A percentile compares a stretch with the other conserved stretches of the same genome.
Conservation (phyloP, 2,797 vertebrate species). For the Zenarchopterus dispar region DNA sequence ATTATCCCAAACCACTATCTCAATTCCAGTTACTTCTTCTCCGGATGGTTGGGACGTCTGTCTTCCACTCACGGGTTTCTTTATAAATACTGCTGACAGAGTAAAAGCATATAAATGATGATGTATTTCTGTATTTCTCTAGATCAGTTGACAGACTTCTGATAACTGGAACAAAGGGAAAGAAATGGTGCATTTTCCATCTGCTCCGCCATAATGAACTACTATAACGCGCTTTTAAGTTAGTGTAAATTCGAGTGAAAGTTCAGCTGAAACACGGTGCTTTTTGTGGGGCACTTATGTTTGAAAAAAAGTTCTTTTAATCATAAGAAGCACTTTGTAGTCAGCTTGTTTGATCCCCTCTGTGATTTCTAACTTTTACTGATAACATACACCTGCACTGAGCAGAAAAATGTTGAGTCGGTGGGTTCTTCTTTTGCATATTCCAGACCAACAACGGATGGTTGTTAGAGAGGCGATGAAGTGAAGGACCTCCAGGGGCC, state of each 20-base stretch:
- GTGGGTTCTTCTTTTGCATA: slow-evolving; percentile 3
- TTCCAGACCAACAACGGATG: slow-evolving; percentile 32
- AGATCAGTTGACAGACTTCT: slow-evolving; percentile 59
- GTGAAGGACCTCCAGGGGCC: slow-evolving; percentile 29
- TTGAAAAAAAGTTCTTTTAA: slow-evolving; percentile 54
- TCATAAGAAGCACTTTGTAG: slow-evolving; percentile 64
- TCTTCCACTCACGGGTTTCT: too few relatives aligned
- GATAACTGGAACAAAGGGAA: slow-evolving; percentile 56
- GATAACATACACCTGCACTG: slow-evolving; percentile 39
- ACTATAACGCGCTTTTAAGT: slow-evolving; percentile 64
- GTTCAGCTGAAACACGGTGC: slow-evolving; percentile 30
- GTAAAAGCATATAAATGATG: slow-evolving; percentile 27
- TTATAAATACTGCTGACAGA: slow-evolving; percentile 53
- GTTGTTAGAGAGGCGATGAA: slow-evolving; percentile 30
- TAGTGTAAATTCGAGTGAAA: slow-evolving; percentile 55
- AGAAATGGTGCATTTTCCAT: slow-evolving; percentile 61
- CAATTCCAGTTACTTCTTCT: not conserved
- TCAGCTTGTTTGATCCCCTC: slow-evolving; percentile 49
- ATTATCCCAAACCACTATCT: not conserved
- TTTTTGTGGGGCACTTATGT: slow-evolving; percentile 48
- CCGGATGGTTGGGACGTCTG: slow-evolving; percentile 3
- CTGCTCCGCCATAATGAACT: slow-evolving; percentile 65
- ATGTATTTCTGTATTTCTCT: slow-evolving; percentile 43
- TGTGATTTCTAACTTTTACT: slow-evolving; percentile 33
- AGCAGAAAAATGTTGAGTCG: slow-evolving; percentile 53